Percentiles rank a stretch among this genome's conserved stretches.
Conservation (phyloP, 2,888 invertebrate species). For the Acanthococcus lagerstroemiae region DNA sequence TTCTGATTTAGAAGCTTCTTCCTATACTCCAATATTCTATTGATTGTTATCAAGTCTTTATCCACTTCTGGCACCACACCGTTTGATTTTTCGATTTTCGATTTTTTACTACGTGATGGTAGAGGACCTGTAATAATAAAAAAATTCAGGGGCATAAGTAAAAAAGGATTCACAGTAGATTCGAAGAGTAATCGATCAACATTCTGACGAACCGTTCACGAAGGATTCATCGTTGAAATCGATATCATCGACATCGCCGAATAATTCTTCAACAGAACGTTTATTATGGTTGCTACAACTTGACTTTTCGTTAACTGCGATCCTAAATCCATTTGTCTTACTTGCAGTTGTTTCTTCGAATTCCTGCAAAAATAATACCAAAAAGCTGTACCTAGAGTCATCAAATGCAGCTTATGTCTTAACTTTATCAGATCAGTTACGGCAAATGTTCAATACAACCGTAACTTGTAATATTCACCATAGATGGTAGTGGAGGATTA, state of each 20-base stretch:
- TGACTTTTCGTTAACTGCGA: neutral
- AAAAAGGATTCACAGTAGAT: too few relatives aligned
- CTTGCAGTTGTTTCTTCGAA: neutral
- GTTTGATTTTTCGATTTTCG: neutral
- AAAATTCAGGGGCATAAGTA: neutral
- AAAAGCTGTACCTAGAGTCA: too few relatives aligned
- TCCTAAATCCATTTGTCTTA: neutral
- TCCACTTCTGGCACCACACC: neutral
- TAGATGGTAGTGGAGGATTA: too few relatives aligned
- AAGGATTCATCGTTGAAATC: conserved; percentile 47
- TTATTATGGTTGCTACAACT: conserved; percentile 41
- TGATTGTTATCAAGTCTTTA: neutral
- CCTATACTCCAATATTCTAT: neutral
- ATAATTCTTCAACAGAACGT: conserved; percentile 55
- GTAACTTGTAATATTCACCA: too few relatives aligned
- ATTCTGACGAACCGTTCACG: neutral
- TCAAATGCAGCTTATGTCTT: too few relatives aligned
- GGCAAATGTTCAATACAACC: too few relatives aligned
- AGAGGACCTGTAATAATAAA: neutral
- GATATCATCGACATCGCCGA: conserved; percentile 62
- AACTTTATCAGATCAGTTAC: too few relatives aligned
- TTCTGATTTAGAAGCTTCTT: neutral
- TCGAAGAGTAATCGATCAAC: too few relatives aligned
- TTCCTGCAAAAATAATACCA: neutral
- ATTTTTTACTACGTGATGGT: neutral